These are phyloP conservation scores for Strix uralensis DNA, from an alignment of 2,113 vertebrate species.

Conservation along the genomic window DNA sequence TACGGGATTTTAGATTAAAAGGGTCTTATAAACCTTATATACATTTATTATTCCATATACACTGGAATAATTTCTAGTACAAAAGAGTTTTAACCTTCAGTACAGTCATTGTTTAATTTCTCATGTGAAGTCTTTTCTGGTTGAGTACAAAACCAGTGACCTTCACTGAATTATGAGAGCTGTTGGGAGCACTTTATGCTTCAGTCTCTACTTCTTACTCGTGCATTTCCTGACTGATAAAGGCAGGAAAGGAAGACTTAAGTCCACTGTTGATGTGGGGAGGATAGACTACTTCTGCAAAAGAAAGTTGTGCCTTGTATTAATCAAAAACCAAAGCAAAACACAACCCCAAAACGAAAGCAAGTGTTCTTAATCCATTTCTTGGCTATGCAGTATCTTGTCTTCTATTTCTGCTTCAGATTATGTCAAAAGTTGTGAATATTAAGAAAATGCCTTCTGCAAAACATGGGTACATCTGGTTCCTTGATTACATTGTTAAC, in stretches of 20 bases:
- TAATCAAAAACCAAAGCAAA: not conserved
- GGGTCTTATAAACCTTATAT: not conserved
- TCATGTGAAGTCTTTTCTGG: conserved; percentile 10
- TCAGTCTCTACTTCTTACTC: not conserved
- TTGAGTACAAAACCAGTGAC: conserved; percentile 20
- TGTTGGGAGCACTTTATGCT: not conserved
- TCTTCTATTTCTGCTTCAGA: not conserved
- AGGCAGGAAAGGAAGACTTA: not conserved
- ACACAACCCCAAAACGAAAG: not conserved
- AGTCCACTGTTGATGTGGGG: not conserved
- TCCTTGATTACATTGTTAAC: not conserved
- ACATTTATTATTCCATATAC: not conserved
- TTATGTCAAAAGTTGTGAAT: not conserved
- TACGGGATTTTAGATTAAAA: not conserved
- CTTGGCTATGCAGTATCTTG: not conserved
- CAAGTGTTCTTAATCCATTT: not conserved
- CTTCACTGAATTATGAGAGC: conserved; percentile 27
- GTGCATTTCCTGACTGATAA: not conserved
- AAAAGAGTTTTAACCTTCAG: conserved; percentile 1
- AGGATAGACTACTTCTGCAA: not conserved
- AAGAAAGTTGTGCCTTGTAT: not conserved
- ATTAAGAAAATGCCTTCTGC: not conserved
- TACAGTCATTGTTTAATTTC: conserved; percentile 8
- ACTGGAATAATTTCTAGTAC: not conserved
- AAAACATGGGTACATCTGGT: not conserved